Evolutionary conservation across 2,888 invertebrate species (phyloP), one percentile per base, ranked within the genome.

Genomic region (Nudaria mundana): DNA sequence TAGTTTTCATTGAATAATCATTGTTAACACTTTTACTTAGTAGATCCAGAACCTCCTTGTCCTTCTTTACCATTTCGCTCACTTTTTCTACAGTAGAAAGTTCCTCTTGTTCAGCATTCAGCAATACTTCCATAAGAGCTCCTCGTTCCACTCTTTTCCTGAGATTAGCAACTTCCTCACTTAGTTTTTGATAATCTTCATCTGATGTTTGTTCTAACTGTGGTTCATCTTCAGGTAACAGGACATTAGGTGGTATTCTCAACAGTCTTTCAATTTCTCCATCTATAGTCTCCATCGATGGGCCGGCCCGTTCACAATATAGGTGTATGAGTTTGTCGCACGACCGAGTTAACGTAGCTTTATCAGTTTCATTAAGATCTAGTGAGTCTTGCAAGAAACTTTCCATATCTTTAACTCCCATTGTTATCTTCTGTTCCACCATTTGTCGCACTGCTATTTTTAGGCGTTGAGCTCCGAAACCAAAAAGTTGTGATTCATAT

Each of bases 401-500:
- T 48, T 87, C 82, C 81, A 86, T 82, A 31, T 79, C 80, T 45
- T 81, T 84, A 0, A 87, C 71, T 10, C 80, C 77, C 5, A 66
- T 70, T 30, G 66, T 75, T 37, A 89, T 79, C 70, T 87, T 87
- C 40, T 85, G 76, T 56, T 86, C 81, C 1, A 87, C 72, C 83
- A 89, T 83, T 70, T 82, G 75, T 10, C 86, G 73, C 16, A 88
- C 68, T 2, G 89, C 73, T 30, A 86, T 82, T 78, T 86, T 81
- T 1, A 89, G 60, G 7, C 82, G 71, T 59, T 87, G 87, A 3
- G 83, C 63, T 12, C 89, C 89, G 48, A 89, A 89, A 32, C 88
- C 86, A 36, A 87, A 89, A 50, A 81, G 82, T 52, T 89, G 87
- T 0, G 87, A 87, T 59, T 87, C 84, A 48, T 88, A 88, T 69